phyloP scores from a whole-genome alignment of 92 coral and sea anemone species.

The Actinostola sp. region DNA sequence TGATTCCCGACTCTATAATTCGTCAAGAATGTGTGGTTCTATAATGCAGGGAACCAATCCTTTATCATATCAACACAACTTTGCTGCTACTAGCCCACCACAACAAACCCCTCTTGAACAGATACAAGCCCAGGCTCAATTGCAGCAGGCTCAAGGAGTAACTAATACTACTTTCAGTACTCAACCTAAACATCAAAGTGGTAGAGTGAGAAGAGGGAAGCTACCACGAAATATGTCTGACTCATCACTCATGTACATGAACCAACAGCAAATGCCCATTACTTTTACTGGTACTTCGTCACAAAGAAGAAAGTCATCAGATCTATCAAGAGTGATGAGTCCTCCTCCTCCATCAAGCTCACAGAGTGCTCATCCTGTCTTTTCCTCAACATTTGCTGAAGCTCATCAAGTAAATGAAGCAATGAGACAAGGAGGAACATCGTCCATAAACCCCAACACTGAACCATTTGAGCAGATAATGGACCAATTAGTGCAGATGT shows the following conservation, averaged over 20 bases:
- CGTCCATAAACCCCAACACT: background rate
- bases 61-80: slow-evolving; percentile 16
- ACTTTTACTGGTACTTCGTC: background rate
- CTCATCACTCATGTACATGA: slow-evolving; percentile 80
- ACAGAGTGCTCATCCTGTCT: slow-evolving; percentile 20
- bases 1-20: slow-evolving; percentile 79
- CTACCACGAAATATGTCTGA: slow-evolving; percentile 94
- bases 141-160: background rate
- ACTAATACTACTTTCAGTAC: background rate
- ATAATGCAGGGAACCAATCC: background rate
- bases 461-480: background rate
- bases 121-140: slow-evolving; percentile 32
- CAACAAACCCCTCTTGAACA: slow-evolving; percentile 33
- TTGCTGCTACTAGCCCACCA: slow-evolving; percentile 1
- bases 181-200: slow-evolving; percentile 21
- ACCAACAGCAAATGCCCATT: slow-evolving; percentile 49
- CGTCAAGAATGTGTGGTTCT: slow-evolving; percentile 42
- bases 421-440: slow-evolving; percentile 13
- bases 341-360: slow-evolving; percentile 32
- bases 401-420: slow-evolving; percentile 14
- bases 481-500: slow-evolving; percentile 10
- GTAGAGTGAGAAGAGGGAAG: slow-evolving; percentile 63
- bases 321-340: slow-evolving; percentile 31
- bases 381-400: slow-evolving; percentile 7
- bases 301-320: slow-evolving; percentile 66